phyloP scores from a whole-genome alignment of 2,113 vertebrate species.

The Anhinga anhinga region DNA sequence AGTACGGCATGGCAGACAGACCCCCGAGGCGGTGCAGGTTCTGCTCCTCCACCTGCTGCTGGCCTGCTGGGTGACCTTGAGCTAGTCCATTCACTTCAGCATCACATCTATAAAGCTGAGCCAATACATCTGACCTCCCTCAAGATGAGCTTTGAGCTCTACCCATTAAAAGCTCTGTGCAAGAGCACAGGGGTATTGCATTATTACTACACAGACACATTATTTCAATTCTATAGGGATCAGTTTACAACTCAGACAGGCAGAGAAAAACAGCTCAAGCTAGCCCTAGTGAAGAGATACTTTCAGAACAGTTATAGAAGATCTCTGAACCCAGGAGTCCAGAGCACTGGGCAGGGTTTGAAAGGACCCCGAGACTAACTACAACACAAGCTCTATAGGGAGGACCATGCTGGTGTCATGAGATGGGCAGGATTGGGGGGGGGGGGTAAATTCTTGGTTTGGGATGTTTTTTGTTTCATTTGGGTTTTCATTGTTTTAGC shows the following conservation, averaged over 20 bases:
- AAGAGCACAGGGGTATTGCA: not conserved
- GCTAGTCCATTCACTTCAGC: not conserved
- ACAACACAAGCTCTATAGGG: not conserved
- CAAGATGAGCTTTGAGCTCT: not conserved
- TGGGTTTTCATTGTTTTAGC: not conserved
- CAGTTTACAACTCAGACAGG: not conserved
- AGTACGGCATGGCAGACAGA: not conserved
- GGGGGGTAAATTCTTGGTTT: not conserved
- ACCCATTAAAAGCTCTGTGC: not conserved
- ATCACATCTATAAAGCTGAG: not conserved
- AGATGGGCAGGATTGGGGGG: not conserved
- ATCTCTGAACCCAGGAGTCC: not conserved
- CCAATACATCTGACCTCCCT: not conserved
- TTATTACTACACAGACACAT: not conserved
- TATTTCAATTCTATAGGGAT: not conserved
- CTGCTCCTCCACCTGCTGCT: not conserved
- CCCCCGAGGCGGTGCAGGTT: not conserved
- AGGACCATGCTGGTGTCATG: accelerated
- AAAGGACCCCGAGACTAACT: not conserved
- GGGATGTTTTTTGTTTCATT: accelerated
- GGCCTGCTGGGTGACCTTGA: not conserved
- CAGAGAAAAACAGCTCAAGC: not conserved
- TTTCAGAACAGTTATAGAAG: not conserved
- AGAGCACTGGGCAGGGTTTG: not conserved
- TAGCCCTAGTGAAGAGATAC: not conserved